phyloP scores from a whole-genome alignment of 2,888 invertebrate genomes.

The Ornithoptera alexandrae region DNA sequence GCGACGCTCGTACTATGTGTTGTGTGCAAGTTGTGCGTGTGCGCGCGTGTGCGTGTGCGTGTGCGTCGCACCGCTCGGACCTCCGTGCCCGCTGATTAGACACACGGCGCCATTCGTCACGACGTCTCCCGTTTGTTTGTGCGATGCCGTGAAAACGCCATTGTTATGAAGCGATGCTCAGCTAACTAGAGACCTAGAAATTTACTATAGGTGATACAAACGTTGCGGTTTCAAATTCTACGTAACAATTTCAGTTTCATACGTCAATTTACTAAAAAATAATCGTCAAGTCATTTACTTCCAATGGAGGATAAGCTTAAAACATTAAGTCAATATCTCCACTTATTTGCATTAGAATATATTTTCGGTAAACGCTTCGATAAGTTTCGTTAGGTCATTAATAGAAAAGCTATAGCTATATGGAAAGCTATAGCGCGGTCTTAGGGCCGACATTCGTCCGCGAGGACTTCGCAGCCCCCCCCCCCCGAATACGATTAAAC shows the following conservation, averaged over 20 bases:
- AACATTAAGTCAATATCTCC: neutral
- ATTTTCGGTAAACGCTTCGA: neutral
- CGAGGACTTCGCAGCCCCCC: neutral
- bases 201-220: neutral
- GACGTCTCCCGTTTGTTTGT: slow-evolving; percentile 17
- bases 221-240: neutral
- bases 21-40: slow-evolving; percentile 13
- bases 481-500: slow-evolving; percentile 11
- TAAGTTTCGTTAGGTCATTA: neutral
- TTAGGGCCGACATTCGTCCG: neutral
- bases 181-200: slow-evolving; percentile 7
- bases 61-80: slow-evolving; percentile 18
- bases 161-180: neutral
- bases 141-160: slow-evolving; percentile 8
- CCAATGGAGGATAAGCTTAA: neutral
- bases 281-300: neutral
- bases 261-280: neutral
- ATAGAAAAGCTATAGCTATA: neutral
- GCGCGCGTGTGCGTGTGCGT: neutral
- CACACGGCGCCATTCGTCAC: slow-evolving; percentile 16
- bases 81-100: slow-evolving; percentile 24
- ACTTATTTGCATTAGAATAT: neutral
- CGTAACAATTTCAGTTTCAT: neutral
- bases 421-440: neutral
- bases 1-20: slow-evolving; percentile 13